Conservation (phyloP, 2,888 invertebrate genomes). For the Dasysyrphus albostriatus region DNA sequence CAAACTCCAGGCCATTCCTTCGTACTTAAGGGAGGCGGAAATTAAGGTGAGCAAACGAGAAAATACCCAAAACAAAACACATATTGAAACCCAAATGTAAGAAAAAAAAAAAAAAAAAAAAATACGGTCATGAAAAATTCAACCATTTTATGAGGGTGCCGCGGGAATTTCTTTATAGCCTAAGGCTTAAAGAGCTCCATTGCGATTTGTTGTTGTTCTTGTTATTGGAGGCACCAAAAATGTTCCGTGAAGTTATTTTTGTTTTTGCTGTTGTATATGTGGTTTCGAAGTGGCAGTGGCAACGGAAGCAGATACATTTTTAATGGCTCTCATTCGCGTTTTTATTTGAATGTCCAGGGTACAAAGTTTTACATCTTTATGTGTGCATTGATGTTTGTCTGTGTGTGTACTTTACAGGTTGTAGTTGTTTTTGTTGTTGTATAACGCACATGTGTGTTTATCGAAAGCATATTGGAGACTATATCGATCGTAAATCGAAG, state of each 20-base stretch:
- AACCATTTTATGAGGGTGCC: constrained; percentile 72
- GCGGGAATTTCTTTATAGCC: constrained; percentile 69
- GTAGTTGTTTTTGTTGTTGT: neutral
- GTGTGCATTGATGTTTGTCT: neutral
- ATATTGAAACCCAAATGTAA: constrained; percentile 58
- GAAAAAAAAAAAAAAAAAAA: neutral
- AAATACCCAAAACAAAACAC: constrained; percentile 64
- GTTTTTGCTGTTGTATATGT: constrained; percentile 24
- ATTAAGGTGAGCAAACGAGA: constrained; percentile 57
- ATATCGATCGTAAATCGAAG: constrained; percentile 50
- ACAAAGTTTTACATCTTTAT: constrained; percentile 19
- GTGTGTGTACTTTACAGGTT: constrained; percentile 12
- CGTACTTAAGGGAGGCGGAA: constrained; percentile 33
- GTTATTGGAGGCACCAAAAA: constrained; percentile 23
- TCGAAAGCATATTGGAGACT: constrained; percentile 22
- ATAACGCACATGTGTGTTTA: constrained; percentile 34
- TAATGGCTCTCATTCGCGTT: constrained; percentile 56
- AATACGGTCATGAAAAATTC: constrained; percentile 73
- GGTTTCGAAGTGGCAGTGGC: constrained; percentile 52
- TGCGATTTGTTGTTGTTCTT: constrained; percentile 21
- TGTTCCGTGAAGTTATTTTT: neutral
- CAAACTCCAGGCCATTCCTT: constrained; percentile 13
- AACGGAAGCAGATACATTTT: constrained; percentile 65
- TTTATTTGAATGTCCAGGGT: constrained; percentile 58
- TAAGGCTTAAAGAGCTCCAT: constrained; percentile 49